Percentiles rank a stretch among this genome's conserved stretches.
phyloP scores from a whole-genome alignment of 2,113 vertebrate species.

The Sigmodon hispidus region DNA sequence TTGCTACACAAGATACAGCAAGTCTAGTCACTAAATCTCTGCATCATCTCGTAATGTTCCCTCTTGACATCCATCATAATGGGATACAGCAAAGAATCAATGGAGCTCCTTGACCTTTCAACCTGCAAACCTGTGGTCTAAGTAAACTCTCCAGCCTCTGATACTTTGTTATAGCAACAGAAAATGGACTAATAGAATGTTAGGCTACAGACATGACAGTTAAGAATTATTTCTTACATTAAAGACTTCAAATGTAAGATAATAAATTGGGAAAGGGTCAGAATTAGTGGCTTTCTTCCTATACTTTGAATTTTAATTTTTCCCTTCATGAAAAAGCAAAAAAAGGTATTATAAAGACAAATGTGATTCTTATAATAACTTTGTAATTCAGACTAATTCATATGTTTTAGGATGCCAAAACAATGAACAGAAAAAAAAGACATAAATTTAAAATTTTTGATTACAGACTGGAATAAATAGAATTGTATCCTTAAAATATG shows the following conservation, averaged over 20 bases:
- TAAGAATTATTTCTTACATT: conserved; percentile 9
- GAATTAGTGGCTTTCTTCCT: not conserved
- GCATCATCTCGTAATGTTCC: not conserved
- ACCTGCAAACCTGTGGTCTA: not conserved
- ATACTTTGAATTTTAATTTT: conserved; percentile 29
- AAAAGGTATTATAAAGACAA: not conserved
- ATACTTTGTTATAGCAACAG: not conserved
- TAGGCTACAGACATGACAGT: not conserved
- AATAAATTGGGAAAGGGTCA: not conserved
- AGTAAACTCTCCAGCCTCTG: not conserved
- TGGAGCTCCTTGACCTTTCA: not conserved
- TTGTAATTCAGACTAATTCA: not conserved
- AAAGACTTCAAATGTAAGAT: not conserved
- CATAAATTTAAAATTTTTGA: conserved; percentile 6
- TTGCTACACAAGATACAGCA: not conserved
- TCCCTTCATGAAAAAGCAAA: conserved; percentile 15
- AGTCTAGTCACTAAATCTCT: too few species aligned
- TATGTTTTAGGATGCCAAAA: not conserved
- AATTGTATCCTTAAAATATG: not conserved
- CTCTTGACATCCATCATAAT: not conserved
- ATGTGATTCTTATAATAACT: conserved; percentile 12
- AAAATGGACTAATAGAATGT: not conserved
- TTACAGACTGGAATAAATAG: not conserved
- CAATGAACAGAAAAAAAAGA: not conserved
- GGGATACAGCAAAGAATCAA: not conserved